Evolutionary conservation across 2,113 vertebrate genomes (phyloP).

Genomic region (Sander vitreus): DNA sequence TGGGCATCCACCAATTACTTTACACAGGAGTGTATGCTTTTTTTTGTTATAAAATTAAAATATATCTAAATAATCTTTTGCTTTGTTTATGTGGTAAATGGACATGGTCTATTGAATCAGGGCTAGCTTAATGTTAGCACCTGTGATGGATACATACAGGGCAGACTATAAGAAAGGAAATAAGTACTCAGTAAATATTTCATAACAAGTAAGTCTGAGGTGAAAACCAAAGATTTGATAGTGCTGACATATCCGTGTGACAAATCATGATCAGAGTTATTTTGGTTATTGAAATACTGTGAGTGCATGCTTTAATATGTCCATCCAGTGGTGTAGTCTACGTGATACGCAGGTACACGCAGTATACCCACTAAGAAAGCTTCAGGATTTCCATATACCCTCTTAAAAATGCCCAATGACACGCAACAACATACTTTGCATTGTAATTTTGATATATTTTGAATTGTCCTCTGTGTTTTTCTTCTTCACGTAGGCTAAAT

Average conservation of each 20-base stretch:
- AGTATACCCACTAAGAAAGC: no score
- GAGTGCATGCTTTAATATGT: background rate
- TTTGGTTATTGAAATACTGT: background rate
- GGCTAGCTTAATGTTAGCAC: no score
- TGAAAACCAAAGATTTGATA: background rate
- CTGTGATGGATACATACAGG: background rate
- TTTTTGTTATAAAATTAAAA: background rate
- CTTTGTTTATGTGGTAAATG: slow-evolving; percentile 1
- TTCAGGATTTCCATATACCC: no score
- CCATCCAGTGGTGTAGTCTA: no score
- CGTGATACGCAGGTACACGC: no score
- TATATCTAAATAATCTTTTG: background rate
- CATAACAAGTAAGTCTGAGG: background rate
- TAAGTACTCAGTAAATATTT: background rate
- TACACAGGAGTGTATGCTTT: background rate
- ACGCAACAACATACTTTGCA: no score
- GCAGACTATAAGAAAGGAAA: background rate
- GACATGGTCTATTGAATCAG: background rate
- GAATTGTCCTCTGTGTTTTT: no score
- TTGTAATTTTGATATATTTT: no score
- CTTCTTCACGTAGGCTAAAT: no score
- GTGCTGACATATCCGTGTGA: background rate
- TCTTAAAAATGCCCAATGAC: no score
- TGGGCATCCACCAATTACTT: background rate
- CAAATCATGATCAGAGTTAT: background rate